phyloP scores from a whole-genome alignment of 2,888 invertebrate genomes.

The Nymphalis urticae region DNA sequence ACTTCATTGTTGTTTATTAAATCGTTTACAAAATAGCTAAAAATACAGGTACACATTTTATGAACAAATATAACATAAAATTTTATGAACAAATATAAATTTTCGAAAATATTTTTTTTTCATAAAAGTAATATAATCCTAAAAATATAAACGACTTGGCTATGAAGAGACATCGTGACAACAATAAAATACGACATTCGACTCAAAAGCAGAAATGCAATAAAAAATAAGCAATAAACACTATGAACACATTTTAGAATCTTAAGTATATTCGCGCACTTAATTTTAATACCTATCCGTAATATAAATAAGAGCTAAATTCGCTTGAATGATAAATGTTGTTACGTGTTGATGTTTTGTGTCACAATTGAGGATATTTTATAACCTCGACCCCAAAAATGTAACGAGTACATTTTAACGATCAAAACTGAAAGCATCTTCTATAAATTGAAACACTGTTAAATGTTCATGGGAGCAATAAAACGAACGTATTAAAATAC shows the following conservation, averaged over 20 bases:
- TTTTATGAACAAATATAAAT: too few species aligned
- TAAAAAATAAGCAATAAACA: constrained; percentile 30
- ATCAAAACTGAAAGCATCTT: constrained; percentile 14
- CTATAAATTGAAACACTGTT: constrained; percentile 1
- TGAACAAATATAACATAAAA: too few species aligned
- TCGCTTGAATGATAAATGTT: background rate
- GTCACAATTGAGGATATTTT: constrained; percentile 16
- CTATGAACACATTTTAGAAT: background rate
- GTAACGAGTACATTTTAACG: constrained; percentile 31
- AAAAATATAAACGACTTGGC: constrained; percentile 10
- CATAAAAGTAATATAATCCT: background rate
- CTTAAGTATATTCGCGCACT: background rate
- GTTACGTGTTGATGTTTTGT: constrained; percentile 1
- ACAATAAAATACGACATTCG: constrained; percentile 25
- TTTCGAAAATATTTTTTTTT: background rate
- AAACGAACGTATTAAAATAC: background rate
- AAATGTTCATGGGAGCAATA: background rate
- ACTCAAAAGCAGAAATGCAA: constrained; percentile 28
- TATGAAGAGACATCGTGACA: constrained; percentile 16
- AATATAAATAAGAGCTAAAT: background rate
- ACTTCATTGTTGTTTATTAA: too few species aligned
- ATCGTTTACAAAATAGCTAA: too few species aligned
- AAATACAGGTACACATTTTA: too few species aligned
- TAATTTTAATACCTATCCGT: background rate
- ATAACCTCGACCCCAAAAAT: constrained; percentile 26